phyloP scores from a whole-genome alignment of 2,113 vertebrate species.

The Synodontis membranacea region DNA sequence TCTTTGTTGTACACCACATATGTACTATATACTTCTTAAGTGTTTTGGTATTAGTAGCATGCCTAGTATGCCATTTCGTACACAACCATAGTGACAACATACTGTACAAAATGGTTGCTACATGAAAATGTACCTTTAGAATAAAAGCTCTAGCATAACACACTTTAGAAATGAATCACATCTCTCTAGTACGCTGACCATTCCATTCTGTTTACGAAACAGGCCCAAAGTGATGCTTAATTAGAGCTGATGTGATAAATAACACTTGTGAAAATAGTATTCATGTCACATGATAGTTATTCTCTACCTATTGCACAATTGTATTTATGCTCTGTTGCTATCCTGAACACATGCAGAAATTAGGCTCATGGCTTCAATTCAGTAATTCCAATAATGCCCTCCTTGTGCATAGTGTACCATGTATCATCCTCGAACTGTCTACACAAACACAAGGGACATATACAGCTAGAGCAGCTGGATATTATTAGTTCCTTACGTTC shows the following conservation, averaged over 20 bases:
- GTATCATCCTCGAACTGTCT: neutral
- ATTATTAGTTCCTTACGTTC: constrained; percentile 9
- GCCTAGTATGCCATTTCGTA: neutral
- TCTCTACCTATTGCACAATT: constrained; percentile 18
- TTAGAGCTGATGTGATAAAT: constrained; percentile 29
- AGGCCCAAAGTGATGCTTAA: neutral
- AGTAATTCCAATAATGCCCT: neutral
- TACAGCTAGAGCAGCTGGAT: neutral
- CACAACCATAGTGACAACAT: neutral
- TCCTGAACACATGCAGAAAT: neutral
- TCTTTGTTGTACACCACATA: neutral
- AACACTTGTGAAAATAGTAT: neutral
- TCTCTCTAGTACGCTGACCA: neutral
- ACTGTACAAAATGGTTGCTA: constrained; percentile 41
- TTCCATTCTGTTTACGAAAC: constrained; percentile 26
- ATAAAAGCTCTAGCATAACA: constrained; percentile 34
- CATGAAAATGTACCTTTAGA: constrained; percentile 3
- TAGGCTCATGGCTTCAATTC: neutral
- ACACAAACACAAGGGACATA: constrained; percentile 8
- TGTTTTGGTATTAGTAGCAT: neutral
- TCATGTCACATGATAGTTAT: constrained; percentile 15
- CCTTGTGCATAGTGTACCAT: neutral
- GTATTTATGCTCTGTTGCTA: neutral
- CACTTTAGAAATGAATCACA: neutral
- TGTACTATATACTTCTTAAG: neutral